Conservation (phyloP, 2,797 vertebrate genomes). For the Lemur catta region DNA sequence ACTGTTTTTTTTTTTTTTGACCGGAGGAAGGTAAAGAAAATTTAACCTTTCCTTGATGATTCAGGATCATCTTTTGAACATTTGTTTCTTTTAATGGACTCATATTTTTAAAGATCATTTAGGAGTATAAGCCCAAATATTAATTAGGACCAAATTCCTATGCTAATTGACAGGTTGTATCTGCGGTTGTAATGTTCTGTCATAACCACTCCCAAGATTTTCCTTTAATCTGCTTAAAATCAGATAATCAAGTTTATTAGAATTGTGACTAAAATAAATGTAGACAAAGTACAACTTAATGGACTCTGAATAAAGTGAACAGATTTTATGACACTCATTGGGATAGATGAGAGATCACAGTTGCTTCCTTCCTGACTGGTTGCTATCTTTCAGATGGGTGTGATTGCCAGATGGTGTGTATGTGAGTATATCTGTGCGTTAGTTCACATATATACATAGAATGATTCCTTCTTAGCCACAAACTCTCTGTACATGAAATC, state of each 20-base stretch:
- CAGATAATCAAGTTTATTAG: slow-evolving; percentile 34
- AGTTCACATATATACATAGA: neutral
- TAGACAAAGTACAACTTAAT: slow-evolving; percentile 11
- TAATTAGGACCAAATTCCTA: slow-evolving; percentile 14
- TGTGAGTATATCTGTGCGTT: neutral
- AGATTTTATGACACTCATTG: neutral
- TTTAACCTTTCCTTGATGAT: slow-evolving; percentile 30
- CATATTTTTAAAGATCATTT: slow-evolving; percentile 26
- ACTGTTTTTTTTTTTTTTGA: slow-evolving; percentile 41
- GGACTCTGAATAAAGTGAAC: neutral
- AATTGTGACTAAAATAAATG: neutral
- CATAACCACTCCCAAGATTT: neutral
- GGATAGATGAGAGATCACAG: neutral
- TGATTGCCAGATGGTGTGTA: neutral
- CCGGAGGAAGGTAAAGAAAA: neutral
- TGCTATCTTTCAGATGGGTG: neutral
- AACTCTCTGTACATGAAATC: neutral
- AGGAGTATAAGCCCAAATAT: neutral
- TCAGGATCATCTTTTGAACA: slow-evolving; percentile 17
- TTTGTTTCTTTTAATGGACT: neutral
- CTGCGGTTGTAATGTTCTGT: neutral
- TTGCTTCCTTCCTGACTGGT: neutral
- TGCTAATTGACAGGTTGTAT: neutral
- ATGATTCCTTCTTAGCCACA: neutral
- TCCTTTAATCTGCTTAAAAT: slow-evolving; percentile 52